phyloP scores from a whole-genome alignment of 2,888 invertebrate species.

The Neoascia interrupta region DNA sequence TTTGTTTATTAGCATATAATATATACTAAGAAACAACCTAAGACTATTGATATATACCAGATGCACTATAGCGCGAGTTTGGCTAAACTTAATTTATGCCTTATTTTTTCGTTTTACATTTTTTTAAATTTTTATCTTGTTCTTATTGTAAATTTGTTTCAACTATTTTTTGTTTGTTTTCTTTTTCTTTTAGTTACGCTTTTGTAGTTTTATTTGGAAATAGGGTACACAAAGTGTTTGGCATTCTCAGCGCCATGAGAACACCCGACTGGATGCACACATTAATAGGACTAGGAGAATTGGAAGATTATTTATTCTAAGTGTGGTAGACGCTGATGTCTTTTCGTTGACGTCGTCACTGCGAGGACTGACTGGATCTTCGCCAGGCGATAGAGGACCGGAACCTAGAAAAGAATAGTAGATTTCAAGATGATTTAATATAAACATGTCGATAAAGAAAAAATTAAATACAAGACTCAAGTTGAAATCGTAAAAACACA shows the following conservation, averaged over 20 bases:
- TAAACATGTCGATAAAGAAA: no score
- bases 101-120: constrained; percentile 4
- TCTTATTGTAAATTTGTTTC: constrained; percentile 38
- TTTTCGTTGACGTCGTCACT: constrained; percentile 45
- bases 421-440: not conserved
- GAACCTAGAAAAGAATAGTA: constrained; percentile 27
- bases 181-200: constrained; percentile 25
- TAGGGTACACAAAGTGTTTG: constrained; percentile 5
- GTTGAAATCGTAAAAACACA: no score
- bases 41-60: constrained; percentile 59
- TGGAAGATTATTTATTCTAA: constrained; percentile 65
- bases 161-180: constrained; percentile 13
- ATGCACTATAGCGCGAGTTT: constrained; percentile 44
- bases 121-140: constrained; percentile 16
- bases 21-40: constrained; percentile 52
- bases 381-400: constrained; percentile 73
- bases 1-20: constrained; percentile 31
- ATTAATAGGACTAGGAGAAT: constrained; percentile 61
- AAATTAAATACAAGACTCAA: no score
- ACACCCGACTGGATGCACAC: constrained; percentile 43
- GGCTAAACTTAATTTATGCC: constrained; percentile 15
- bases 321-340: constrained; percentile 46
- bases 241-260: constrained; percentile 62
- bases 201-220: constrained; percentile 26
- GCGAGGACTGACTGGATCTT: constrained; percentile 72